Base-by-base conservation (phyloP, 2,888 invertebrate genomes). In the Opisthograptis luteolata region DNA sequence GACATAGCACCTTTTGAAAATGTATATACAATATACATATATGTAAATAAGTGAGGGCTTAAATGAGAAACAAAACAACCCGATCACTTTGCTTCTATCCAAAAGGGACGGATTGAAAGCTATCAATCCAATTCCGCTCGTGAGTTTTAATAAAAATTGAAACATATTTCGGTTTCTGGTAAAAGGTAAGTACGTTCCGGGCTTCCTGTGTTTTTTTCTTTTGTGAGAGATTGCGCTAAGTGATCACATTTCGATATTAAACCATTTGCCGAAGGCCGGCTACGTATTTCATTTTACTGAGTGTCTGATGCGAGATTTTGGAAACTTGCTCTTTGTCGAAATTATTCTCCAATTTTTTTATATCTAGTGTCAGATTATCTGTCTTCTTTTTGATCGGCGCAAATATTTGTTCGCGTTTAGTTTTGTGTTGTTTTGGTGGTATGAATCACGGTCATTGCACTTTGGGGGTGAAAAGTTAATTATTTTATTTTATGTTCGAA, bases 221-320 rank as follows among this genome's bases (percentile, higher is more conserved):
- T 88, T 87, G 87, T 87, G 82, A 82, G 87, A 89, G 89, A 89
- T 89, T 88, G 87, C 87, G 87, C 89, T 89, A 90, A 89, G 89
- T 90, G 89, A 90, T 88, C 89, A 89, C 90, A 89, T 90, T 90
- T 89, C 89, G 89, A 89, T 90, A 90, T 90, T 89, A 89, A 88
- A 87, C 88, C 89, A 87, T 89, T 89, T 88, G 85, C 85, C 81
- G 86, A 84, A 85, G 87, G 87, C 87, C 87, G 84, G 84, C 83
- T 83, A 84, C 88, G 88, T 88, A 89, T 90, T 89, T 90, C 90
- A 90, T 90, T 90, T 89, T 81, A 87, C 87, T 89, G 88, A 90
- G 89, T 90, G 89, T 88, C 82, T 81, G 87, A 84, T 82, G 81
- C 82, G 86, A 87, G 84, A 83, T 87, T 43, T 86, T 79, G 80